A percentile compares a stretch with the other conserved stretches of the same genome.
Conservation (phyloP, 2,888 invertebrate species). For the Macaria notata region DNA sequence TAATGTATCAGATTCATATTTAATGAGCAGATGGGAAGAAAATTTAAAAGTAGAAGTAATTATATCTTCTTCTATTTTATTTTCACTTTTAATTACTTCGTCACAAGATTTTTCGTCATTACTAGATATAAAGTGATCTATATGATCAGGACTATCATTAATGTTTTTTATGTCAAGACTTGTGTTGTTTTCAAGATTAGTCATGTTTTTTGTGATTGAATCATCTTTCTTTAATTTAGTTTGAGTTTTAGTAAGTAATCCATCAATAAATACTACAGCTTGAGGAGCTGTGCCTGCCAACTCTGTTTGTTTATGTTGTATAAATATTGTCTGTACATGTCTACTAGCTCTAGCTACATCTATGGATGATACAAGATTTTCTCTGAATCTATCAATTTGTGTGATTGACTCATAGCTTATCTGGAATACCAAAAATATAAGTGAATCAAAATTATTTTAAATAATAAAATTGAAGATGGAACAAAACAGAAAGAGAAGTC, state of each 20-base stretch:
- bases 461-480: background rate
- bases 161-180: background rate
- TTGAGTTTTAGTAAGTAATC: background rate
- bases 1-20: background rate
- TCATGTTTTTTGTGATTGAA: background rate
- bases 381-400: constrained; percentile 20
- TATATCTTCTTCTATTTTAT: constrained; percentile 26
- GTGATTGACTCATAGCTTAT: constrained; percentile 47
- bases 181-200: background rate
- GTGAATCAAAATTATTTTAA: background rate
- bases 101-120: constrained; percentile 22
- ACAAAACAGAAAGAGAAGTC: background rate
- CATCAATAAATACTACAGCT: too few species aligned
- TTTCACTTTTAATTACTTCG: constrained; percentile 10
- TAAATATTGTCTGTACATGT: constrained; percentile 22
- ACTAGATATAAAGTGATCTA: constrained; percentile 11
- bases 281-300: too few species aligned
- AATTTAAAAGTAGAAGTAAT: constrained; percentile 4
- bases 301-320: background rate
- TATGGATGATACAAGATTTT: constrained; percentile 21
- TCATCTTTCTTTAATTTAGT: background rate
- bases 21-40: background rate
- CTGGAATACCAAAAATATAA: constrained; percentile 31
- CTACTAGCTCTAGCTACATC: constrained; percentile 8
- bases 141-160: background rate